Evolutionary conservation across 2,888 invertebrate genomes (phyloP).

Genomic region (Clivina fossor): DNA sequence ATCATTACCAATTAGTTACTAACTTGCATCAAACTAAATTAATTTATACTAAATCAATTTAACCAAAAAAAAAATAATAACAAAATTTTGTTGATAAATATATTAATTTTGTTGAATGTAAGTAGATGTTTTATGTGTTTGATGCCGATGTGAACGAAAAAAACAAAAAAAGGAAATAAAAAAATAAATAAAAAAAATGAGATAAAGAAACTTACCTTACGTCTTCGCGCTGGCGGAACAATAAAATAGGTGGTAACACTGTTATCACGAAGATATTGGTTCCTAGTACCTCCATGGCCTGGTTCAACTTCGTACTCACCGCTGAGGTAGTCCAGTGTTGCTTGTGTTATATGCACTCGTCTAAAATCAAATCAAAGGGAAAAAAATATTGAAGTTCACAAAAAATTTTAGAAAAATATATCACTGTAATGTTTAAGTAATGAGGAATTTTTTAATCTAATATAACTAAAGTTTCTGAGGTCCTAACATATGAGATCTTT

Average conservation of each 20-base stretch:
- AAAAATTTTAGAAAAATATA: not conserved
- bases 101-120: too few relatives aligned
- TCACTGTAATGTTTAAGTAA: too few relatives aligned
- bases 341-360: constrained; percentile 80
- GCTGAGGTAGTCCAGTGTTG: constrained; percentile 81
- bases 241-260: constrained; percentile 87
- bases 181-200: not conserved
- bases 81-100: too few relatives aligned
- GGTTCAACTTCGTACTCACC: constrained; percentile 91
- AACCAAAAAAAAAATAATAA: too few relatives aligned
- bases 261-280: constrained; percentile 81
- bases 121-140: too few relatives aligned
- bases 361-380: constrained; percentile 54
- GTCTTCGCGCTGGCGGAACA: constrained; percentile 78
- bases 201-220: constrained; percentile 65
- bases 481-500: too few relatives aligned
- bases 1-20: too few relatives aligned
- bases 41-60: too few relatives aligned
- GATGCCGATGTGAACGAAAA: not conserved
- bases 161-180: not conserved
- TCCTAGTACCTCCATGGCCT: constrained; percentile 79
- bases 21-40: too few relatives aligned
- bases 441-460: not conserved
- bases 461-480: not conserved
- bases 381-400: not conserved